These are phyloP conservation scores for Elephas maximus DNA, from an alignment of 2,113 vertebrate genomes.

Conservation along the genomic window DNA sequence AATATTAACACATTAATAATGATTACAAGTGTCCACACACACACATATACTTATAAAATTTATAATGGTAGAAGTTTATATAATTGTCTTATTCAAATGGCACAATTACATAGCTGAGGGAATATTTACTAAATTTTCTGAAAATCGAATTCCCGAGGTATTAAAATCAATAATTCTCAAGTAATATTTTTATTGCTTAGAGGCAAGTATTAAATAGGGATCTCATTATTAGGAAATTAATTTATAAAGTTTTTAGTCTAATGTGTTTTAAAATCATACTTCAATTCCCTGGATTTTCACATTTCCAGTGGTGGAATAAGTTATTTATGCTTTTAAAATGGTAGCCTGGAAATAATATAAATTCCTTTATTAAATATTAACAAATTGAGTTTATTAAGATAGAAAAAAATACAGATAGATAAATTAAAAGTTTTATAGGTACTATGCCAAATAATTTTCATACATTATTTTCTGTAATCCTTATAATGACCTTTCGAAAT, in stretches of 20 bases:
- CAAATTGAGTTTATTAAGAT: slow-evolving; percentile 16
- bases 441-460: not conserved
- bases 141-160: not conserved
- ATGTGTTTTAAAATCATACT: slow-evolving; percentile 27
- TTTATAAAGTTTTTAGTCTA: not conserved
- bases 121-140: not conserved
- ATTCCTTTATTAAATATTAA: not conserved
- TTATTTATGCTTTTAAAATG: not conserved
- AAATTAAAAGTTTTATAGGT: not conserved
- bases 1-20: not conserved
- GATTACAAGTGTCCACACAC: not conserved
- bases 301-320: not conserved
- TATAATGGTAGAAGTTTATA: not conserved
- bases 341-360: not conserved
- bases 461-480: not conserved
- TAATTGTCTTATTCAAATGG: not conserved
- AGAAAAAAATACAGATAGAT: not conserved
- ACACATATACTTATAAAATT: not conserved
- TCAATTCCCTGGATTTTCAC: not conserved
- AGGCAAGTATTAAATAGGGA: not conserved
- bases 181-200: not conserved
- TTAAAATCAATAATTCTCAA: not conserved
- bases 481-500: not conserved
- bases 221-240: not conserved
- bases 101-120: not conserved